Conservation (phyloP, 2,888 invertebrate genomes). For the Enchytraeus crypticus region DNA sequence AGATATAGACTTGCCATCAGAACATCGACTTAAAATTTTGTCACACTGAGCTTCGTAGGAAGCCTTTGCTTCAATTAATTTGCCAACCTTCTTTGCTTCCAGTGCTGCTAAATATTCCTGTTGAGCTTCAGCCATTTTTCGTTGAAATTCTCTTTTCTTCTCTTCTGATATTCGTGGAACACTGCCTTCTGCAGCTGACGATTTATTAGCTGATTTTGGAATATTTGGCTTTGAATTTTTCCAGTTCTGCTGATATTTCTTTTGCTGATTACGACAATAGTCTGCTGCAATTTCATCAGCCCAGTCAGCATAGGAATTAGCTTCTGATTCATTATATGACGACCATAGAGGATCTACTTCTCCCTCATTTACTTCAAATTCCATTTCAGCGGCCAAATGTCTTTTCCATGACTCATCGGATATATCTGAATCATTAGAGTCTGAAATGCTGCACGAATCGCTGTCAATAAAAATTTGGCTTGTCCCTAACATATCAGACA, state of each 20-base stretch:
- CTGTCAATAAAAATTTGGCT: neutral
- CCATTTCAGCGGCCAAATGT: neutral
- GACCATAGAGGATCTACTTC: neutral
- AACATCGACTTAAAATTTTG: constrained; percentile 9
- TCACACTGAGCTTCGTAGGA: constrained; percentile 9
- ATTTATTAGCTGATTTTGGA: too few species aligned
- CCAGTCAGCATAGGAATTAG: constrained; percentile 35
- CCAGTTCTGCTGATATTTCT: too few species aligned
- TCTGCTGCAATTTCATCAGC: constrained; percentile 31
- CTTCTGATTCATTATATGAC: constrained; percentile 17
- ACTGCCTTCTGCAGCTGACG: constrained; percentile 12
- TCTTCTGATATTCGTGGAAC: constrained; percentile 18
- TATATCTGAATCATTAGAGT: neutral
- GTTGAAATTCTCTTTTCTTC: constrained; percentile 1
- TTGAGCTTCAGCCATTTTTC: constrained; percentile 5
- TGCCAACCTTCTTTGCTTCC: neutral
- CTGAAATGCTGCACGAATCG: neutral
- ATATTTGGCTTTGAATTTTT: too few species aligned
- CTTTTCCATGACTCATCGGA: neutral
- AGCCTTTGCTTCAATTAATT: constrained; percentile 2
- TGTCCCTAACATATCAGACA: neutral
- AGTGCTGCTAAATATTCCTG: neutral
- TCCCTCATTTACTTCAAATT: neutral
- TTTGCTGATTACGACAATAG: too few species aligned
- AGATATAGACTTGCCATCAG: neutral